Percentiles rank a stretch among this genome's conserved stretches.
phyloP scores from a whole-genome alignment of 2,888 invertebrate species.

The Pterostichus niger region DNA sequence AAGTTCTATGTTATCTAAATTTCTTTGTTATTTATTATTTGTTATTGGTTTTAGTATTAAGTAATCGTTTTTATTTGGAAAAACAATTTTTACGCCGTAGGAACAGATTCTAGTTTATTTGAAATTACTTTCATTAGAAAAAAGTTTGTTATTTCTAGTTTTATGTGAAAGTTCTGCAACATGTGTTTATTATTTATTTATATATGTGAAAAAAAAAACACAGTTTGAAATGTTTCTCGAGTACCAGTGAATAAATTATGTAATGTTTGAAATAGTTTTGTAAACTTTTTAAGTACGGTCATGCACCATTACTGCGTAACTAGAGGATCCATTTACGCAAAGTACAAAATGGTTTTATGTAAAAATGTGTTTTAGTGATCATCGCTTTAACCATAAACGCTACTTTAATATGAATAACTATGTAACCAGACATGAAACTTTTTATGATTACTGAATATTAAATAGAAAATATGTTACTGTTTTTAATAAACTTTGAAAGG shows the following conservation, averaged over 20 bases:
- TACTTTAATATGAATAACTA: no score
- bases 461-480: no score
- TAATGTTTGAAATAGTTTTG: slow-evolving; percentile 1
- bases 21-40: no score
- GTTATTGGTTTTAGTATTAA: no score
- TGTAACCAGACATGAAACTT: no score
- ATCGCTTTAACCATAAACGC: not conserved
- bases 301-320: not conserved
- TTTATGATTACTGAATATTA: no score
- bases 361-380: not conserved
- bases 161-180: not conserved
- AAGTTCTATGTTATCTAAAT: no score
- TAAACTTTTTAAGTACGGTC: not conserved
- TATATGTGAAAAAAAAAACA: not conserved
- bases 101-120: no score
- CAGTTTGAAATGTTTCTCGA: not conserved
- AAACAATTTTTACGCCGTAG: no score
- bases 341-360: not conserved
- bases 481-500: no score
- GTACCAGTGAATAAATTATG: not conserved
- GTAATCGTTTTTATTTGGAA: no score
- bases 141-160: not conserved
- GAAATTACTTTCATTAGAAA: not conserved
- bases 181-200: not conserved
- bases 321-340: slow-evolving; percentile 1